These are phyloP conservation scores for Melanophora roralis DNA, from an alignment of 2,888 invertebrate genomes.

Conservation along the genomic window DNA sequence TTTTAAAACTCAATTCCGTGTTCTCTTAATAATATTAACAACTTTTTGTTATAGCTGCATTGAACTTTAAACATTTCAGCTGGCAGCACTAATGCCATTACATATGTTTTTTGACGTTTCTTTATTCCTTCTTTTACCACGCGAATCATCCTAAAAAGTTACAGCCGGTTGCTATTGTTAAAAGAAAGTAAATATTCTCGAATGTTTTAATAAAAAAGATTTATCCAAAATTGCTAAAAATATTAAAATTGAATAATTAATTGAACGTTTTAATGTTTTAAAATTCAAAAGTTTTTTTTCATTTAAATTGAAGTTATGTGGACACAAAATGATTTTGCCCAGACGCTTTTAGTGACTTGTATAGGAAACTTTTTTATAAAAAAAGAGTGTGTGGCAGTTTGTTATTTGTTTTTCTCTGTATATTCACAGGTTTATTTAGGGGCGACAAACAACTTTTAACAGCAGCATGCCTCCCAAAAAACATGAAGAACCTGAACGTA, in stretches of 20 bases:
- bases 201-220: conserved; percentile 11
- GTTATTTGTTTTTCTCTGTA: conserved; percentile 1
- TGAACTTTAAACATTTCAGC: too few species aligned
- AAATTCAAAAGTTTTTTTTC: too few species aligned
- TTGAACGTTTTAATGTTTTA: too few species aligned
- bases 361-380: conserved; percentile 1
- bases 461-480: conserved; percentile 85
- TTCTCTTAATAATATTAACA: too few species aligned
- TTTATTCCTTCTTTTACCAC: conserved; percentile 42
- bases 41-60: too few species aligned
- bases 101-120: conserved; percentile 59
- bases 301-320: conserved; percentile 60
- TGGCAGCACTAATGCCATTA: too few species aligned
- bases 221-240: background rate
- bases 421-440: conserved; percentile 42
- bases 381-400: background rate
- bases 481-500: conserved; percentile 91
- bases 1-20: too few species aligned
- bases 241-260: background rate
- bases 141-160: conserved; percentile 49
- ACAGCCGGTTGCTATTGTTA: conserved; percentile 34
- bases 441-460: conserved; percentile 5
- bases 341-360: background rate
- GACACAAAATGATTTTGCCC: too few species aligned
- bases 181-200: conserved; percentile 46